Conservation (phyloP, 2,797 vertebrate genomes). For the Eutrigla gurnardus region DNA sequence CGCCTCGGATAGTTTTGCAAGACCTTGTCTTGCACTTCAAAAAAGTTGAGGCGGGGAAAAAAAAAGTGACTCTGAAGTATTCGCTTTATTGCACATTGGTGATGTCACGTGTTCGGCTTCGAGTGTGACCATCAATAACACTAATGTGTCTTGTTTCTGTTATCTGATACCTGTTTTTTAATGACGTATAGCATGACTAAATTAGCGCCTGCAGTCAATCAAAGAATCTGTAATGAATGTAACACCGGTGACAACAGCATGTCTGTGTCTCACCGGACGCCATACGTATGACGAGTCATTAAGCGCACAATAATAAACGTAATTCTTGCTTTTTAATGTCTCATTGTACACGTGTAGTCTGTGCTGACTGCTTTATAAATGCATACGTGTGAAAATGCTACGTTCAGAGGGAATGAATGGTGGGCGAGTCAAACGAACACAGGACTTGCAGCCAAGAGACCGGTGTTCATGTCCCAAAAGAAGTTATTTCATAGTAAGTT, state of each 20-base stretch:
- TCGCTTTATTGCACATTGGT: background rate
- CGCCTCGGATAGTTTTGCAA: conserved; percentile 33
- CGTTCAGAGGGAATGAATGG: background rate
- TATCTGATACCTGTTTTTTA: conserved; percentile 58
- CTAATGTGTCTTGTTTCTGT: conserved; percentile 59
- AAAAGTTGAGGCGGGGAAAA: conserved; percentile 14
- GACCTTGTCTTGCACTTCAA: conserved; percentile 51
- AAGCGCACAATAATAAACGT: no score
- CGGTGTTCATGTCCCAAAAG: no score
- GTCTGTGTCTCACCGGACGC: background rate
- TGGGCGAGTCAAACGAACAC: background rate
- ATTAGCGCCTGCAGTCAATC: conserved; percentile 56
- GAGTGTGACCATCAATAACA: conserved; percentile 56
- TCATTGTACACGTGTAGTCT: background rate
- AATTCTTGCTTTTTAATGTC: background rate
- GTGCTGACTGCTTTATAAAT: background rate
- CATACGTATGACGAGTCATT: background rate
- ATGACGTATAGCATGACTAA: conserved; percentile 45
- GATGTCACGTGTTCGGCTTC: conserved; percentile 32
- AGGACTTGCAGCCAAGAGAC: no score
- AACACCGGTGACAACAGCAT: conserved; percentile 16
- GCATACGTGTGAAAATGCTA: background rate
- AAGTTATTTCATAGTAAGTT: background rate
- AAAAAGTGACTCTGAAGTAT: background rate
- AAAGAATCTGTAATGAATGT: conserved; percentile 32